A percentile compares a stretch with the other conserved stretches of the same genome.
Evolutionary conservation across 2,113 vertebrate genomes (phyloP).

Genomic region (Stomatorhinus ivindoensis): DNA sequence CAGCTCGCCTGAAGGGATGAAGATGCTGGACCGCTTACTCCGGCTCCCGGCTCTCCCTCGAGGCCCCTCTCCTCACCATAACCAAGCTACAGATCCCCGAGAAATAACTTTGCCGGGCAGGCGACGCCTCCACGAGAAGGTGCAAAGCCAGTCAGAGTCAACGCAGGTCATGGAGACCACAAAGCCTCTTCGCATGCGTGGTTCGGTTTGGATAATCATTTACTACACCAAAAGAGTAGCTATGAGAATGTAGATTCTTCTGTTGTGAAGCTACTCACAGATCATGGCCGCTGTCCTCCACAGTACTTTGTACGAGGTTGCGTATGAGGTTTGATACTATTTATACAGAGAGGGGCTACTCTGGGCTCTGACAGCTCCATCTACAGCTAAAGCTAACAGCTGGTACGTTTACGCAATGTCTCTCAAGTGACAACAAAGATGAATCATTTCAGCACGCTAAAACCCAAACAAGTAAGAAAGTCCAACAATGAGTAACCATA

Average conservation of each 20-base stretch:
- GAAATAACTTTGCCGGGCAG: slow-evolving; percentile 7
- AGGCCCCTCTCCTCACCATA: slow-evolving; percentile 8
- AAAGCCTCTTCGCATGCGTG: not conserved
- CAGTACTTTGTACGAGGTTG: not conserved
- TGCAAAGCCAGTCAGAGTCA: not conserved
- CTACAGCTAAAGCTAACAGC: not conserved
- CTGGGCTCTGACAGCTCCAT: not conserved
- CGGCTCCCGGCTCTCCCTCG: not conserved
- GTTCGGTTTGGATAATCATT: not conserved
- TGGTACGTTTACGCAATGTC: not conserved
- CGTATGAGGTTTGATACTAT: not conserved
- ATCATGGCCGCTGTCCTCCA: not conserved
- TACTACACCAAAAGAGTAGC: not conserved
- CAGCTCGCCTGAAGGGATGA: not conserved
- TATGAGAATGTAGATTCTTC: not conserved
- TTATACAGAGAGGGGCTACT: not conserved
- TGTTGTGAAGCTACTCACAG: not conserved
- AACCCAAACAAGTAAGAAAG: not conserved
- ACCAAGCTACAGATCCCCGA: not conserved
- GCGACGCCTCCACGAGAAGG: not conserved
- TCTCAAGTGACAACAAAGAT: not conserved
- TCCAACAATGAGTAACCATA: not conserved
- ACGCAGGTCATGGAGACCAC: not conserved
- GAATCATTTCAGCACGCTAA: not conserved
- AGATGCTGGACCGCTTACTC: not conserved